Percentiles rank a stretch among this genome's conserved stretches.
These are phyloP conservation scores for Ennomos fuscantarius DNA, from an alignment of 2,888 invertebrate species.

Conservation along the genomic window DNA sequence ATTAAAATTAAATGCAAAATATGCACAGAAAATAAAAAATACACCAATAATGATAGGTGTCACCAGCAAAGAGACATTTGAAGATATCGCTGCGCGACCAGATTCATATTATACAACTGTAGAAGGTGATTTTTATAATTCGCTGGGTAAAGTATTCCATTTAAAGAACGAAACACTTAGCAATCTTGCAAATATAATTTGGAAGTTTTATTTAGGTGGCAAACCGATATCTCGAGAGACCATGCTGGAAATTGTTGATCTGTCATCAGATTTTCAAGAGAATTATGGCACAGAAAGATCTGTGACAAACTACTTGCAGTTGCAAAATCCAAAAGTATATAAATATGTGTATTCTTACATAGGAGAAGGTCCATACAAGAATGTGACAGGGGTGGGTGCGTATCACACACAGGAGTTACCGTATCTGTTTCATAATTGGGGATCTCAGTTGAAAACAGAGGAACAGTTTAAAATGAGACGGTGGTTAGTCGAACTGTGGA, in stretches of 20 bases:
- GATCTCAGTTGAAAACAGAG: slow-evolving; percentile 30
- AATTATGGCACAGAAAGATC: slow-evolving; percentile 52
- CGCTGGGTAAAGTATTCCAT: slow-evolving; percentile 38
- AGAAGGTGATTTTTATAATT: slow-evolving; percentile 33
- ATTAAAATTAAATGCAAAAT: slow-evolving; percentile 46
- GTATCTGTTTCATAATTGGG: slow-evolving; percentile 44
- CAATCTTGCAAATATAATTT: slow-evolving; percentile 38
- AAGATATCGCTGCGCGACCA: slow-evolving; percentile 40
- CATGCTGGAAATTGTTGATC: slow-evolving; percentile 48
- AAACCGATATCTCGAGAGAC: slow-evolving; percentile 46
- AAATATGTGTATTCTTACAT: slow-evolving; percentile 56
- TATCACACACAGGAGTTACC: slow-evolving; percentile 53
- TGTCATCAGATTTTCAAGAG: slow-evolving; percentile 49
- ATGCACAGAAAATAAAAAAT: slow-evolving; percentile 40
- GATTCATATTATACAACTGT: slow-evolving; percentile 40
- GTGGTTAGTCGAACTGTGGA: slow-evolving; percentile 55
- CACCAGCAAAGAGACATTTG: slow-evolving; percentile 56
- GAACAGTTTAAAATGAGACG: slow-evolving; percentile 55
- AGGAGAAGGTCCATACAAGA: slow-evolving; percentile 47
- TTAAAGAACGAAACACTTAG: slow-evolving; percentile 36
- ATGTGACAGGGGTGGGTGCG: slow-evolving; percentile 51
- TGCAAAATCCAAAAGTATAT: slow-evolving; percentile 43
- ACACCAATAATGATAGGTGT: slow-evolving; percentile 54
- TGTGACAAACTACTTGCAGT: slow-evolving; percentile 48
- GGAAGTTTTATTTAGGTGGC: slow-evolving; percentile 48